Evolutionary conservation across 2,113 vertebrate genomes (phyloP).

Genomic region (Psittacara wagleri): DNA sequence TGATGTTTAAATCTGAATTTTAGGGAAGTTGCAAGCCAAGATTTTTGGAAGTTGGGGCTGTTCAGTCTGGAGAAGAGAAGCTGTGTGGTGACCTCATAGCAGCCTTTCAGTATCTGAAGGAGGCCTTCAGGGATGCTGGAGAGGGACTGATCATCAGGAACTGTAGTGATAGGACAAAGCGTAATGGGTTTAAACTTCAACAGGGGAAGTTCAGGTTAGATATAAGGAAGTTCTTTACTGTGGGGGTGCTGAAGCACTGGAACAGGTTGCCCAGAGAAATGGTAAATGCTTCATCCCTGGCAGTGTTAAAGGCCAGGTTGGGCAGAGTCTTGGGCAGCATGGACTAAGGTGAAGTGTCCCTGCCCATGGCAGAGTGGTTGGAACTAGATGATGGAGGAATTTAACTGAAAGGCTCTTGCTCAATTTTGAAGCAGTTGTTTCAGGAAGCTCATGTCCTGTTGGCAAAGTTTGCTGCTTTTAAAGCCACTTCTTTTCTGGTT

Average conservation of each 20-base stretch:
- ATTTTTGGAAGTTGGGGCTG: not conserved
- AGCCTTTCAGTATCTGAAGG: not conserved
- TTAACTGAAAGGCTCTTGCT: not conserved
- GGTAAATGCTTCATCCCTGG: not conserved
- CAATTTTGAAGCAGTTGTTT: not conserved
- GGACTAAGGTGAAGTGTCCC: not conserved
- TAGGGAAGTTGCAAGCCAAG: not conserved
- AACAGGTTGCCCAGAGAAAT: not conserved
- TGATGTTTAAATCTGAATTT: not conserved
- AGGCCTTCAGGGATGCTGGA: not conserved
- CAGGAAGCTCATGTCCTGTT: not conserved
- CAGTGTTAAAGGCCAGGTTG: not conserved
- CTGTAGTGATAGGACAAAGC: not conserved
- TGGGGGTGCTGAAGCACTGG: not conserved
- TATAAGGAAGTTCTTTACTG: not conserved
- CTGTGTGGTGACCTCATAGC: not conserved
- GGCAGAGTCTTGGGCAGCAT: not conserved
- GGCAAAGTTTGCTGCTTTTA: not conserved
- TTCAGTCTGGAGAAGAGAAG: not conserved
- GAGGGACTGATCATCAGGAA: not conserved
- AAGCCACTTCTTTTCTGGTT: not conserved
- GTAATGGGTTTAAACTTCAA: not conserved
- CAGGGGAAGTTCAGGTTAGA: not conserved
- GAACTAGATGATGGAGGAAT: not conserved
- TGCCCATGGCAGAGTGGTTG: not conserved